Percentiles rank a stretch among this genome's conserved stretches.
Conservation (phyloP, 2,113 vertebrate genomes). For the Psammodynastes pulverulentus region DNA sequence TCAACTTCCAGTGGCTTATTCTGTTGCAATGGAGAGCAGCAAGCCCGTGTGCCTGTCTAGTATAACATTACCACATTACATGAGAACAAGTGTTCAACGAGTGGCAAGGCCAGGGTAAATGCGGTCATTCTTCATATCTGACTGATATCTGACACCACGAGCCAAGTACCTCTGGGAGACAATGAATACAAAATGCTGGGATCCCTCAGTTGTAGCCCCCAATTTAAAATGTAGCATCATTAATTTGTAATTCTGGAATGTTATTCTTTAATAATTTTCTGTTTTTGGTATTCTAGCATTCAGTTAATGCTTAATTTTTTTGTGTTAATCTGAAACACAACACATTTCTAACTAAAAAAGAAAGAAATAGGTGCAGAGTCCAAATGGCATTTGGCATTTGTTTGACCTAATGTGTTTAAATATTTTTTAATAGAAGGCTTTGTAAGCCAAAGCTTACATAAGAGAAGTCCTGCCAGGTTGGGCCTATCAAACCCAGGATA, state of each 20-base stretch:
- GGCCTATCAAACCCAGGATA: background rate
- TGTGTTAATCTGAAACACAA: conserved; percentile 70
- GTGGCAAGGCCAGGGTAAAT: conserved; percentile 54
- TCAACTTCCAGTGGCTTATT: conserved; percentile 21
- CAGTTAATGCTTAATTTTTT: conserved; percentile 79
- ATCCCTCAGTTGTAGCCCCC: conserved; percentile 23
- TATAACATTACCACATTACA: conserved; percentile 58
- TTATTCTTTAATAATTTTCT: conserved; percentile 40
- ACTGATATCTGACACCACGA: conserved; percentile 31
- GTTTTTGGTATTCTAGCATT: conserved; percentile 21
- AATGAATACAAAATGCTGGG: background rate
- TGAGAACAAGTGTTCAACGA: conserved; percentile 51
- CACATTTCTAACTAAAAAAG: conserved; percentile 48
- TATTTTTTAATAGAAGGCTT: conserved; percentile 26
- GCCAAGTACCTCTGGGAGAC: background rate
- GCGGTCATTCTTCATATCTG: conserved; percentile 52
- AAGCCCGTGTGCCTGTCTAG: conserved; percentile 50
- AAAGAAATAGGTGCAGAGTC: conserved; percentile 67
- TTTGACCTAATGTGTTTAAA: conserved; percentile 54
- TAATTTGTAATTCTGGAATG: conserved; percentile 44
- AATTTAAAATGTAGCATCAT: conserved; percentile 18
- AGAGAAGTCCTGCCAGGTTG: background rate
- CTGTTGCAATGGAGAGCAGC: conserved; percentile 29
- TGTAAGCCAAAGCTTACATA: background rate
- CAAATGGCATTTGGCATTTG: conserved; percentile 52